Evolutionary conservation across 1,140 invertebrate genomes (phyloP).

Genomic region (Odontomachus brunneus): DNA sequence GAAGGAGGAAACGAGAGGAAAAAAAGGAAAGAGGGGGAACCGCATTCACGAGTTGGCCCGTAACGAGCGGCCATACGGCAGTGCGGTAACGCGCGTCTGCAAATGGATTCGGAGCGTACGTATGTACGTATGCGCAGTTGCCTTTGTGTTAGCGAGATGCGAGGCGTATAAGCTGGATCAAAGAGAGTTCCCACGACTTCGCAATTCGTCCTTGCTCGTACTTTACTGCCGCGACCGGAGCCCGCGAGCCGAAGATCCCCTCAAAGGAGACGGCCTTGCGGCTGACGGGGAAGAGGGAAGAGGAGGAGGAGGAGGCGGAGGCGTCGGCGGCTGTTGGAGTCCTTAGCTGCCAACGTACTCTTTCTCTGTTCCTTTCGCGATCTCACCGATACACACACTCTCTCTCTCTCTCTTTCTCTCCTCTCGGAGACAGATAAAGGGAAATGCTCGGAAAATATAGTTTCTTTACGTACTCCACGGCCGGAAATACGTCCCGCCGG

Average conservation of each 20-base stretch:
- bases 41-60: background rate
- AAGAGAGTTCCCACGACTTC: slow-evolving; percentile 51
- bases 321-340: slow-evolving; percentile 20
- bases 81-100: slow-evolving; percentile 22
- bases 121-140: slow-evolving; percentile 52
- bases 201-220: slow-evolving; percentile 51
- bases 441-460: slow-evolving; percentile 63
- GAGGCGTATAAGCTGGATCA: slow-evolving; percentile 49
- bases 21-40: background rate
- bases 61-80: slow-evolving; percentile 28
- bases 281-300: background rate
- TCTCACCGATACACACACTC: slow-evolving; percentile 10
- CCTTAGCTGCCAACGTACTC: background rate
- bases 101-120: slow-evolving; percentile 65
- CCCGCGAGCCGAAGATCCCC: slow-evolving; percentile 39
- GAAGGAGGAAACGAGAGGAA: too few relatives aligned
- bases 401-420: background rate
- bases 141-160: slow-evolving; percentile 53
- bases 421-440: slow-evolving; percentile 33
- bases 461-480: slow-evolving; percentile 41
- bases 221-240: slow-evolving; percentile 38
- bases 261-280: slow-evolving; percentile 50
- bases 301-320: too few relatives aligned
- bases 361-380: background rate
- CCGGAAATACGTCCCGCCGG: background rate